Percentiles rank a stretch among this genome's conserved stretches.
Conservation (phyloP, 2,113 vertebrate species). For the Anoura caudifer region DNA sequence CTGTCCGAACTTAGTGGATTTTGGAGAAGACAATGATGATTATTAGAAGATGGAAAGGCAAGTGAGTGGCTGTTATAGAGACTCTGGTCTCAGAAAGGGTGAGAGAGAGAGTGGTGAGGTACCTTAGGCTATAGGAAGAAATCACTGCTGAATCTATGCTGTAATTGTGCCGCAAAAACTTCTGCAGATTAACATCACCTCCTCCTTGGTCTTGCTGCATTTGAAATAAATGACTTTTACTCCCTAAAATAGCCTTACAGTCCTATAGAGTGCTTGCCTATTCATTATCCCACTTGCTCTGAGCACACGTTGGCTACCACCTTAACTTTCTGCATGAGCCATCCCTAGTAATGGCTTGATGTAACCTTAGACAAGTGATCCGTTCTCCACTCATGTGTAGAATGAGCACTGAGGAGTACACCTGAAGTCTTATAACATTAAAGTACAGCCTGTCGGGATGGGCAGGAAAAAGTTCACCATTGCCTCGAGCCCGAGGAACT, state of each 20-base stretch:
- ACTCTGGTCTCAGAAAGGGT: not conserved
- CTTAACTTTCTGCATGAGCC: not conserved
- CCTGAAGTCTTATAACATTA: not conserved
- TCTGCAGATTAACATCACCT: not conserved
- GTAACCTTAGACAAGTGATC: not conserved
- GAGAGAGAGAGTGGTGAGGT: not conserved
- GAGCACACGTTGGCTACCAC: not conserved
- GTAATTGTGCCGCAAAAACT: not conserved
- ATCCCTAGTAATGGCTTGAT: not conserved
- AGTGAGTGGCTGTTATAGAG: not conserved
- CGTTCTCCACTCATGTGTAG: not conserved
- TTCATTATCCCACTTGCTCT: not conserved
- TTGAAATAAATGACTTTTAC: not conserved
- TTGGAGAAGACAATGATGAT: not conserved
- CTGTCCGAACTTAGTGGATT: no score
- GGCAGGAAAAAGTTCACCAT: not conserved
- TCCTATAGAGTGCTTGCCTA: not conserved
- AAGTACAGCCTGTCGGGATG: not conserved
- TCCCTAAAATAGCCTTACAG: not conserved
- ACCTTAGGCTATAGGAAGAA: not conserved
- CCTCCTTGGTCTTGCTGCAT: not conserved
- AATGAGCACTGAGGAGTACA: not conserved
- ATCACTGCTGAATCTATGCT: not conserved
- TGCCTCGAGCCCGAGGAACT: not conserved
- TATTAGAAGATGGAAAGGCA: not conserved